These are phyloP conservation scores for Ascidia mentula DNA, from an alignment of 23 tunicate species.

Conservation along the genomic window DNA sequence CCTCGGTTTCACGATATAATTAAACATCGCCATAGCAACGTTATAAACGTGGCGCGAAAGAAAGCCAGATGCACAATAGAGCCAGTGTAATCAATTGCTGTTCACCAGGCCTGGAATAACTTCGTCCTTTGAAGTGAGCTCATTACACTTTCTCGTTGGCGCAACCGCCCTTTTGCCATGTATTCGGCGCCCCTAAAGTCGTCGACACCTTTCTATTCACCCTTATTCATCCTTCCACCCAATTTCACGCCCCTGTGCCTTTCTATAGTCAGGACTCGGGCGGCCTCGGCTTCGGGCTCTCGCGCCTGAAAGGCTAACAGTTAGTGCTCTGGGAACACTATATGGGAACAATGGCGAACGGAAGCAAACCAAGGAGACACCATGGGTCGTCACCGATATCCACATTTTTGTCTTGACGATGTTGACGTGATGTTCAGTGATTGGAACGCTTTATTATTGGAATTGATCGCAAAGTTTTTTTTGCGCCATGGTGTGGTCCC, in stretches of 20 bases:
- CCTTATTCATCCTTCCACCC: not conserved
- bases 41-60: not conserved
- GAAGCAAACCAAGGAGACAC: not conserved
- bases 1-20: no score
- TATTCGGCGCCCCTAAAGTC: not conserved
- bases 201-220: not conserved
- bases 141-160: not conserved
- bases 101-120: no score
- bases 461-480: not conserved
- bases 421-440: not conserved
- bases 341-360: not conserved
- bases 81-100: no score
- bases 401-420: not conserved
- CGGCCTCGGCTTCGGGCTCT: not conserved
- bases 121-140: not conserved
- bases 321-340: not conserved
- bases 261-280: not conserved
- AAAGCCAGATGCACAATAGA: not conserved
- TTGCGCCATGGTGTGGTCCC: not conserved
- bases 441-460: not conserved
- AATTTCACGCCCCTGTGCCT: not conserved
- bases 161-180: not conserved
- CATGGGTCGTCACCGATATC: not conserved
- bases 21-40: not conserved
- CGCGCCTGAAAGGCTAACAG: not conserved